A percentile compares a stretch with the other conserved stretches of the same genome.
These are phyloP conservation scores for Spicauda simplicius DNA, from an alignment of 2,888 invertebrate species.

Conservation along the genomic window DNA sequence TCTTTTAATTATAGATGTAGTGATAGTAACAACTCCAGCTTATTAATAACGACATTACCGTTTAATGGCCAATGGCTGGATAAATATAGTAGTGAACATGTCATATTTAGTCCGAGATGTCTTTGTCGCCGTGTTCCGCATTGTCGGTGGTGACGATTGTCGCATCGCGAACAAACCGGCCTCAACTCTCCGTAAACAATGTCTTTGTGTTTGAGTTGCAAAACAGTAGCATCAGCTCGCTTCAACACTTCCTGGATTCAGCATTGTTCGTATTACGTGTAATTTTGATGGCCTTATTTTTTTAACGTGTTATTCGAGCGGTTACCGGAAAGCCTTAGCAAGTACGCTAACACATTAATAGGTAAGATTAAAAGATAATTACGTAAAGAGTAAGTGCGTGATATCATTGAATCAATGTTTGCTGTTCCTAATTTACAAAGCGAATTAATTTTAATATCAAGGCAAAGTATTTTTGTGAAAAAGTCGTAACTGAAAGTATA, in stretches of 20 bases:
- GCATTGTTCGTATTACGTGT: conserved; percentile 9
- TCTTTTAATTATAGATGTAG: no score
- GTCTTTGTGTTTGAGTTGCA: conserved; percentile 60
- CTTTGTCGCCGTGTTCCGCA: conserved; percentile 39
- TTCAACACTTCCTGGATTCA: conserved; percentile 31
- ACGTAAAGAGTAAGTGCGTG: not conserved
- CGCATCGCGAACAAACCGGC: conserved; percentile 1
- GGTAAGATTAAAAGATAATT: conserved; percentile 3
- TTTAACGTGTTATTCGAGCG: not conserved
- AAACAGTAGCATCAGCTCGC: conserved; percentile 30
- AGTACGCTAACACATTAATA: not conserved
- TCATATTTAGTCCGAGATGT: conserved; percentile 32
- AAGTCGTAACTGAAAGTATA: no score
- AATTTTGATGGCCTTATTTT: conserved; percentile 19
- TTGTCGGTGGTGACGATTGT: conserved; percentile 13
- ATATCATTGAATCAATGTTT: not conserved
- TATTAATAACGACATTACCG: conserved; percentile 13
- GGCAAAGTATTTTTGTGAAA: no score
- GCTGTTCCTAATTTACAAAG: not conserved
- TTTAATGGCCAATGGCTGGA: conserved; percentile 3
- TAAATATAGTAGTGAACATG: conserved; percentile 21
- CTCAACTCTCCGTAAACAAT: conserved; percentile 56
- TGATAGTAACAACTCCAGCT: not conserved
- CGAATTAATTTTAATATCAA: not conserved
- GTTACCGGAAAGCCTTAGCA: conserved; percentile 8